A percentile compares a stretch with the other conserved stretches of the same genome.
phyloP scores from a whole-genome alignment of 1,140 invertebrate genomes.

The Apis mellifera region DNA sequence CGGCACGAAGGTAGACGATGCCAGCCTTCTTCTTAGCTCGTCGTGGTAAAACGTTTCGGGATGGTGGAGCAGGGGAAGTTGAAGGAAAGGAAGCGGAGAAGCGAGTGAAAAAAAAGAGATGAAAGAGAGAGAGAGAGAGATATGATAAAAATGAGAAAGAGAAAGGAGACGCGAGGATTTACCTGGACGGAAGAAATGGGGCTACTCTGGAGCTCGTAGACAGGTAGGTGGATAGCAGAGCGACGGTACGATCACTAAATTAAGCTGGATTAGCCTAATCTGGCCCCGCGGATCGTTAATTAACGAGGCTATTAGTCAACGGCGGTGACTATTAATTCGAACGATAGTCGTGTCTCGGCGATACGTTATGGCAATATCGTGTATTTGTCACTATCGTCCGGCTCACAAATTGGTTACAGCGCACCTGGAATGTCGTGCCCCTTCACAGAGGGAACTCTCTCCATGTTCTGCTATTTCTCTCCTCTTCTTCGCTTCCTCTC shows the following conservation, averaged over 20 bases:
- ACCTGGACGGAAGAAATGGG: slow-evolving; percentile 55
- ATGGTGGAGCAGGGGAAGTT: not conserved
- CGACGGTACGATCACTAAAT: slow-evolving; percentile 72
- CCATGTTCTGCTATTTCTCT: slow-evolving; percentile 19
- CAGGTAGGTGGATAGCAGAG: slow-evolving; percentile 63
- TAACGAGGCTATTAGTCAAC: slow-evolving; percentile 76
- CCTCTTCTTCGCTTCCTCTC: not conserved
- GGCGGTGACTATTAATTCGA: slow-evolving; percentile 75
- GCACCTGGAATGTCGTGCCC: slow-evolving; percentile 73
- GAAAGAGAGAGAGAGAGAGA: slow-evolving; percentile 9
- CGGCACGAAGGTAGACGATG: slow-evolving; percentile 8
- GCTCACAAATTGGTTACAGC: slow-evolving; percentile 77
- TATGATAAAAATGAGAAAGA: not conserved
- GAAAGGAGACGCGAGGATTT: slow-evolving; percentile 24
- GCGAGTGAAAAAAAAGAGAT: not conserved
- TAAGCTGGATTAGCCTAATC: slow-evolving; percentile 76
- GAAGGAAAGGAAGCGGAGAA: not conserved
- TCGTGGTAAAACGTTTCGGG: not conserved
- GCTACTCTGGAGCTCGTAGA: slow-evolving; percentile 22
- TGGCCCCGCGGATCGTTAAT: slow-evolving; percentile 73
- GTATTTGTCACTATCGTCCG: slow-evolving; percentile 76
- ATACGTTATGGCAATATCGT: slow-evolving; percentile 77
- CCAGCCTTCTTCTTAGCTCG: not conserved
- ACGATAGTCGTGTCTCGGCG: slow-evolving; percentile 70
- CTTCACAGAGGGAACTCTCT: slow-evolving; percentile 29